Evolutionary conservation across 2,888 invertebrate genomes (phyloP).

Genomic region (Caenorhabditis sulstoni): DNA sequence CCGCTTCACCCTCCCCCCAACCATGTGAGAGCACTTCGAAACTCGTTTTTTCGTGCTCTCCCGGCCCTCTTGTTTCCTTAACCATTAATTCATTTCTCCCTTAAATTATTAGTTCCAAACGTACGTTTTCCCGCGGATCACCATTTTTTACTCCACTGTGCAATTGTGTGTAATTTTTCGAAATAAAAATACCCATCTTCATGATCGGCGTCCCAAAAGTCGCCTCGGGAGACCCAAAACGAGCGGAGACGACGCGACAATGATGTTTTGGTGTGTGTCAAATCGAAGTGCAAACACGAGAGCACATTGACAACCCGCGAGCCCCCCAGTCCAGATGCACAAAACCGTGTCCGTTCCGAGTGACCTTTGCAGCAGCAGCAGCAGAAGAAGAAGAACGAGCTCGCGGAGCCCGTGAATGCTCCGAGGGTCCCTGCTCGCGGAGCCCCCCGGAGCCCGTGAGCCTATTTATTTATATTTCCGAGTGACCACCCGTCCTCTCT

Average conservation of each 20-base stretch:
- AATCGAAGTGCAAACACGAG: conserved; percentile 59
- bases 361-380: conserved; percentile 18
- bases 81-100: background rate
- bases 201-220: background rate
- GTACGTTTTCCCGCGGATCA: too few relatives aligned
- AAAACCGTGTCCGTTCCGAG: conserved; percentile 10
- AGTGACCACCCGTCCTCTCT: conserved; percentile 49
- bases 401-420: too few relatives aligned
- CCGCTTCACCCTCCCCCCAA: conserved; percentile 13
- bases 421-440: background rate
- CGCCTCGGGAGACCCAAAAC: background rate
- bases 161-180: background rate
- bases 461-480: conserved; percentile 9
- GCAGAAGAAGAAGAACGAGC: too few relatives aligned
- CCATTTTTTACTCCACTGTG: background rate
- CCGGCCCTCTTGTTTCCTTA: too few relatives aligned
- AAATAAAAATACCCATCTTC: background rate
- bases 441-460: background rate
- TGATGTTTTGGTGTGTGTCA: conserved; percentile 59
- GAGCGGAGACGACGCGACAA: conserved; percentile 16
- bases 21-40: background rate
- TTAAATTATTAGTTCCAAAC: background rate
- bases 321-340: conserved; percentile 27
- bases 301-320: conserved; percentile 48
- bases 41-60: conserved; percentile 16